These are phyloP conservation scores for Leptura quadrifasciata DNA, from an alignment of 2,888 invertebrate genomes.

Conservation along the genomic window DNA sequence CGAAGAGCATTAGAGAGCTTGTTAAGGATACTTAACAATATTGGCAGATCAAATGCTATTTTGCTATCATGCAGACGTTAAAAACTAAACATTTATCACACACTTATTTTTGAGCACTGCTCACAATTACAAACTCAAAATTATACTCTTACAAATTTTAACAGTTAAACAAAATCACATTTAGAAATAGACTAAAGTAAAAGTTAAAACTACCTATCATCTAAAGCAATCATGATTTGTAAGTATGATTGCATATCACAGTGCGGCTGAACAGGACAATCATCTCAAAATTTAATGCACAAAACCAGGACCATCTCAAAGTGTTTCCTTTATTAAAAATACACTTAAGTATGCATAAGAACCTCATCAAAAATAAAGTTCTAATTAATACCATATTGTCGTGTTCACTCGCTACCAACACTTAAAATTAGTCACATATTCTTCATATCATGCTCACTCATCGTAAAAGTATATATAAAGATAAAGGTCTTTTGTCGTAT, in stretches of 20 bases:
- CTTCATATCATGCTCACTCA: conserved; percentile 65
- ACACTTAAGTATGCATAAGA: conserved; percentile 1
- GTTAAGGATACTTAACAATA: conserved; percentile 30
- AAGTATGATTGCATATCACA: conserved; percentile 69
- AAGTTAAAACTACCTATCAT: conserved; percentile 66
- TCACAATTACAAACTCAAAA: conserved; percentile 69
- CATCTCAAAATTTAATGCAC: conserved; percentile 46
- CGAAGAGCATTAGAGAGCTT: conserved; percentile 53
- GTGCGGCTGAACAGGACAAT: conserved; percentile 75
- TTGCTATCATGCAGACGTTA: conserved; percentile 51
- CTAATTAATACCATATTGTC: conserved; percentile 66
- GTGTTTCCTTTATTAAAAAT: conserved; percentile 33
- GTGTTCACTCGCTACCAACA: conserved; percentile 73
- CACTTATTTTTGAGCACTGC: conserved; percentile 66
- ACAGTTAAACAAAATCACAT: conserved; percentile 72
- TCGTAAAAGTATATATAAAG: conserved; percentile 68
- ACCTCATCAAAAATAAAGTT: conserved; percentile 34
- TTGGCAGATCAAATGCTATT: conserved; percentile 53
- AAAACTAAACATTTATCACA: conserved; percentile 63
- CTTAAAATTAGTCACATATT: conserved; percentile 64
- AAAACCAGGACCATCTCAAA: conserved; percentile 45
- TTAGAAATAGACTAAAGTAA: conserved; percentile 68
- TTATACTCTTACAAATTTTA: conserved; percentile 71
- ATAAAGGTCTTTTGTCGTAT: conserved; percentile 66
- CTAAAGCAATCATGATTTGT: conserved; percentile 64